These are phyloP conservation scores for Sebastolobus altivelis DNA, from an alignment of 2,797 vertebrate genomes.

Conservation along the genomic window DNA sequence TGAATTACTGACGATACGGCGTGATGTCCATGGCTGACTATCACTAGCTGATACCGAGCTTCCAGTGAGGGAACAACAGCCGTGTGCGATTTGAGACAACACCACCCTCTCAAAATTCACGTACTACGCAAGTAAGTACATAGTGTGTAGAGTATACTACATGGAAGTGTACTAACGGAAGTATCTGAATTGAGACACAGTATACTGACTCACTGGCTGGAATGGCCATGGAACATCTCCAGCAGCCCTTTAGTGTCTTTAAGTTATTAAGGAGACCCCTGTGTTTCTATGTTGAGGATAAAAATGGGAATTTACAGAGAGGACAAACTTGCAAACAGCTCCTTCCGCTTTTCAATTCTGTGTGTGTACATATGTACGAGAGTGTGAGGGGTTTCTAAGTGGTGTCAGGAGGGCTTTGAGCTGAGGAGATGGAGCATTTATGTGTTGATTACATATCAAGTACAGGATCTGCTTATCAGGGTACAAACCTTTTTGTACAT, in stretches of 20 bases:
- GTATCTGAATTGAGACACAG: background rate
- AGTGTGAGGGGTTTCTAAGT: conserved; percentile 19
- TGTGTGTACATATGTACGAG: background rate
- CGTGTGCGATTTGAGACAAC: too few relatives aligned
- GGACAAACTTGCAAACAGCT: conserved; percentile 10
- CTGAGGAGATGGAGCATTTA: conserved; percentile 12
- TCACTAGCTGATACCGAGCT: too few relatives aligned
- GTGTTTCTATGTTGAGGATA: background rate
- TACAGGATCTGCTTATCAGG: conserved; percentile 38
- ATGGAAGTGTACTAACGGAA: too few relatives aligned
- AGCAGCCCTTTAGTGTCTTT: background rate
- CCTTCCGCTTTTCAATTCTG: background rate
- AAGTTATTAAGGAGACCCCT: background rate
- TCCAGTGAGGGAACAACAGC: too few relatives aligned
- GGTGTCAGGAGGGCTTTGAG: conserved; percentile 23
- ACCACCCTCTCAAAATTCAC: too few relatives aligned
- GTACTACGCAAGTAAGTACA: too few relatives aligned
- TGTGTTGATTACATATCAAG: conserved; percentile 30
- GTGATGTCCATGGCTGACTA: too few relatives aligned
- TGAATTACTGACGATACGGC: too few relatives aligned
- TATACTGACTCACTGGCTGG: background rate
- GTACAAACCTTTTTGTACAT: conserved; percentile 24
- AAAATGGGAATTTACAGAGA: background rate
- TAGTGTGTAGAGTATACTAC: too few relatives aligned
- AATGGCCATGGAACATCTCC: background rate